These are phyloP conservation scores for Semotilus atromaculatus DNA, from an alignment of 2,797 vertebrate species.

Conservation along the genomic window DNA sequence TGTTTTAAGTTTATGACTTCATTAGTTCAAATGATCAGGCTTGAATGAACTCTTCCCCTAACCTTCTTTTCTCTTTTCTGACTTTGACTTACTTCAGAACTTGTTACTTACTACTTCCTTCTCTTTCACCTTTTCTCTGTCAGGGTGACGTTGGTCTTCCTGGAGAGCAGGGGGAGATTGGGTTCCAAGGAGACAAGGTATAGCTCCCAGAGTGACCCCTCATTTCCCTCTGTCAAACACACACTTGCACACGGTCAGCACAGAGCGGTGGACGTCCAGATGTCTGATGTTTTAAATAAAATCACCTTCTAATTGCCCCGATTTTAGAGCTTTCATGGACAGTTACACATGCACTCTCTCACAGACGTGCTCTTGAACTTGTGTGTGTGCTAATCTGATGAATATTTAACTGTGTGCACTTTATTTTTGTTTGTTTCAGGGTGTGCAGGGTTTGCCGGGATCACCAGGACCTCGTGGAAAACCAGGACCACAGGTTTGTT, in stretches of 20 bases:
- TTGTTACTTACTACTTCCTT: conserved; percentile 56
- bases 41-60: conserved; percentile 1
- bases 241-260: neutral
- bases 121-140: conserved; percentile 47
- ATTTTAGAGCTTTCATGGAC: neutral
- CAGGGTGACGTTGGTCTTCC: conserved; percentile 92
- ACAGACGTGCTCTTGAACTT: conserved; percentile 60
- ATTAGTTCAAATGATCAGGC: neutral
- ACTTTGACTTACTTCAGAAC: neutral
- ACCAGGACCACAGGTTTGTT: conserved; percentile 87
- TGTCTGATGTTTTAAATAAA: neutral
- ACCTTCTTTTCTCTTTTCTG: conserved; percentile 19
- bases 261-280: neutral
- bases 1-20: neutral
- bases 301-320: neutral
- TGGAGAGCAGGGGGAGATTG: conserved; percentile 91
- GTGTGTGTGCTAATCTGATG: conserved; percentile 26
- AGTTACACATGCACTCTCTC: conserved; percentile 44
- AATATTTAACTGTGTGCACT: neutral
- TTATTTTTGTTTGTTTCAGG: conserved; percentile 76
- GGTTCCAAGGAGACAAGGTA: conserved; percentile 97
- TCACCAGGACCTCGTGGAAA: conserved; percentile 87
- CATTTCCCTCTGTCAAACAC: neutral
- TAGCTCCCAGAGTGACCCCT: conserved; percentile 21
- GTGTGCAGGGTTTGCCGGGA: conserved; percentile 89